Conservation (phyloP, 2,888 invertebrate species). For the Meloe dianella region DNA sequence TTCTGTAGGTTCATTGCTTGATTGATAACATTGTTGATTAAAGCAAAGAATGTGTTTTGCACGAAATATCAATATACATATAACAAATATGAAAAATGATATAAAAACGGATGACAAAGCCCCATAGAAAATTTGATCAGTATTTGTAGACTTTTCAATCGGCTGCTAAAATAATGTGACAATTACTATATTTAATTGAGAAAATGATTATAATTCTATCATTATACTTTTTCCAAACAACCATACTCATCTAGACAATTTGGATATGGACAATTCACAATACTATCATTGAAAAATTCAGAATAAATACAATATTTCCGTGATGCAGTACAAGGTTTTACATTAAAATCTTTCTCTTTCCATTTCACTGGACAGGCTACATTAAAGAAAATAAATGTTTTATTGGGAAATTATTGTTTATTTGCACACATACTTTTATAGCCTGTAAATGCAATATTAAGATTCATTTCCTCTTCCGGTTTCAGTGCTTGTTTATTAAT, state of each 20-base stretch:
- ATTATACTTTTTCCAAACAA: slow-evolving; percentile 45
- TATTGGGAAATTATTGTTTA: slow-evolving; percentile 10
- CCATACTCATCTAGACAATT: slow-evolving; percentile 60
- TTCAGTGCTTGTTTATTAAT: slow-evolving; percentile 52
- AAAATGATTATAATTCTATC: neutral
- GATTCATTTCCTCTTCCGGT: slow-evolving; percentile 48
- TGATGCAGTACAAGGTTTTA: slow-evolving; percentile 39
- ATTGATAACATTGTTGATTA: slow-evolving; percentile 14
- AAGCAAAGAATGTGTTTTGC: slow-evolving; percentile 17
- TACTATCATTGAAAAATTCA: slow-evolving; percentile 59
- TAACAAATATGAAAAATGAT: slow-evolving; percentile 14
- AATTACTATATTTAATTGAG: neutral
- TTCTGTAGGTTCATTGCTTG: neutral
- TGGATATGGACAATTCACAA: slow-evolving; percentile 59
- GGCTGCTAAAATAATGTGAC: neutral
- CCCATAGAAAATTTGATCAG: slow-evolving; percentile 12
- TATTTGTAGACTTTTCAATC: slow-evolving; percentile 1
- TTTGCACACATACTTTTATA: slow-evolving; percentile 54
- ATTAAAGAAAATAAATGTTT: too few species aligned
- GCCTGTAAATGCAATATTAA: slow-evolving; percentile 61
- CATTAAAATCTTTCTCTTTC: slow-evolving; percentile 39
- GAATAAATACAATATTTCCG: slow-evolving; percentile 57
- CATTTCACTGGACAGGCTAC: slow-evolving; percentile 41
- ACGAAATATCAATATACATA: slow-evolving; percentile 11
- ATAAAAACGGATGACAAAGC: slow-evolving; percentile 14